A percentile compares a stretch with the other conserved stretches of the same genome.
Conservation (phyloP, 1,140 invertebrate genomes). For the Zaprionus vittiger region DNA sequence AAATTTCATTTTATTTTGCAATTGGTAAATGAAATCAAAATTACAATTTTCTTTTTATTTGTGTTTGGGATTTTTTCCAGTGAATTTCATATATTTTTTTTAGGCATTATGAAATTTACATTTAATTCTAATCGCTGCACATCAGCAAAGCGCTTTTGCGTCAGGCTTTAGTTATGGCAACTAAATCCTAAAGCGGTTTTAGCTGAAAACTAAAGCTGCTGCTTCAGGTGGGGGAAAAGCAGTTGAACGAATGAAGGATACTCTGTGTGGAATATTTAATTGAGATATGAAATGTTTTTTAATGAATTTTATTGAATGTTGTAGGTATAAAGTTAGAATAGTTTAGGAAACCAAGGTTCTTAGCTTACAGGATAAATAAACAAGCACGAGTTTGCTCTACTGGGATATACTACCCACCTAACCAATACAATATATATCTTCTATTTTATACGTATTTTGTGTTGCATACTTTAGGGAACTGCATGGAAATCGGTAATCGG, state of each 20-base stretch:
- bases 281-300: not conserved
- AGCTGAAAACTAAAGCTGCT: not conserved
- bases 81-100: not conserved
- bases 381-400: too few relatives aligned
- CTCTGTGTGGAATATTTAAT: not conserved
- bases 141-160: not conserved
- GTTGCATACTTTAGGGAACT: too few relatives aligned
- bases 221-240: too few relatives aligned
- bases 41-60: constrained; percentile 1
- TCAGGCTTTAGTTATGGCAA: not conserved
- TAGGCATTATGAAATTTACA: not conserved
- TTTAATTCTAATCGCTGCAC: not conserved
- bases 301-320: too few relatives aligned
- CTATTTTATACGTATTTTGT: too few relatives aligned
- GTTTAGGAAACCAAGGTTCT: too few relatives aligned
- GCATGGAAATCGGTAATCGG: too few relatives aligned
- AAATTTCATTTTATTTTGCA: not conserved
- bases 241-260: not conserved
- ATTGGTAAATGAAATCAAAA: not conserved
- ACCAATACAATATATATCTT: too few relatives aligned
- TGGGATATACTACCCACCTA: too few relatives aligned
- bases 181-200: not conserved
- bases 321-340: too few relatives aligned
- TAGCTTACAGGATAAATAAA: too few relatives aligned
- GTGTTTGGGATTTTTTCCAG: not conserved